A percentile compares a stretch with the other conserved stretches of the same genome.
phyloP scores from a whole-genome alignment of 2,888 invertebrate species.

The Hypsopygia costalis region DNA sequence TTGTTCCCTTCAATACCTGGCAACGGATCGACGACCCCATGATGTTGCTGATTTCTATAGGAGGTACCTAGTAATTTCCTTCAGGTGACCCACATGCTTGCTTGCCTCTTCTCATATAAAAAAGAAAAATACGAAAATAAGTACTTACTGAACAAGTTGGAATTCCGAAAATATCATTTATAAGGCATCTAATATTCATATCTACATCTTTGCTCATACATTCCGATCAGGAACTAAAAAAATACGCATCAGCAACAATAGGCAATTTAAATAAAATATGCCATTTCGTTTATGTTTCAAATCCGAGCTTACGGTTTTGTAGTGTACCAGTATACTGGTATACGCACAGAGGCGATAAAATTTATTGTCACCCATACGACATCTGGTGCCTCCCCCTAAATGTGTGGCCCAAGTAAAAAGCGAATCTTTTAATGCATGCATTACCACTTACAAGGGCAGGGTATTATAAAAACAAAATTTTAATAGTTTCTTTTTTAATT shows the following conservation, averaged over 20 bases:
- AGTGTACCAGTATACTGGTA: constrained; percentile 62
- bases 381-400: constrained; percentile 68
- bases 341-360: constrained; percentile 75
- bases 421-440: no score
- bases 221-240: constrained; percentile 8
- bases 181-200: neutral
- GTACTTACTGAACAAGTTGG: no score
- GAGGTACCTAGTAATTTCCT: no score
- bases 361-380: constrained; percentile 76
- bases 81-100: no score
- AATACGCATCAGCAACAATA: constrained; percentile 7
- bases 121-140: no score
- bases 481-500: no score
- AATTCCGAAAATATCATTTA: neutral
- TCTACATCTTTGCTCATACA: neutral
- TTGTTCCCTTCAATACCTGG: no score
- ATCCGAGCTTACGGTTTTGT: constrained; percentile 66
- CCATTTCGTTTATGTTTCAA: constrained; percentile 61
- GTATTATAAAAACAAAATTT: no score
- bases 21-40: no score
- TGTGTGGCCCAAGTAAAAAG: constrained; percentile 23
- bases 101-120: no score
- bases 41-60: no score
- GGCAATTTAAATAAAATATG: constrained; percentile 59
- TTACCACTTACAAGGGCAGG: no score